Base-by-base conservation (phyloP, 2,113 vertebrate species). In the Scartelaos histophorus region DNA sequence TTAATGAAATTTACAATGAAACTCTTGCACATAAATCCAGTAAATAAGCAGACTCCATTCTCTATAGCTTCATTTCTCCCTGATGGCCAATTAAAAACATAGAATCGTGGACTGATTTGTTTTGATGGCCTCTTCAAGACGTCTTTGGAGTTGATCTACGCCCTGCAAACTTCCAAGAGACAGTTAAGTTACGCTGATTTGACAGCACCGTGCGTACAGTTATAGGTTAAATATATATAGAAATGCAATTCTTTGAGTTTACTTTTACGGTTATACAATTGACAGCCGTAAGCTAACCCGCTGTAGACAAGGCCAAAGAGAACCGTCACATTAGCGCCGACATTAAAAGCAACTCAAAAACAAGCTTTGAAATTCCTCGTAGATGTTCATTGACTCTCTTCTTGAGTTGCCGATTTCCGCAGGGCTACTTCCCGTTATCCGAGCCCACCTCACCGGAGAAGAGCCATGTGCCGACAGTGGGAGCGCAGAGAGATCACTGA, bases 361-460 rank as follows among this genome's bases (percentile, higher is more conserved):
- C 29, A 64, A n/a, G 34, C 61, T n/a, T 19, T 21, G 60, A 54
- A 66, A 54, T 45, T 35, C 74, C 67, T 71, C 73, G 13, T 84
- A 67, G 61, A 62, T 13, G 76, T 73, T 83, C 80, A 80, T 82
- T 82, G 79, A 82, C 86, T 85, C 66, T 78, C 71, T 76, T 89
- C 67, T 65, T 38, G 71, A 66, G 34, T 35, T 61, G 66, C 66
- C 74, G 71, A 72, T 61, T 75, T 73, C 75, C 68, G 17, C 67
- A 29, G 21, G n/a, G 6, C 43, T 19, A 1, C 13, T 7, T 10
- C 38, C 25, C 66, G 46, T 65, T 65, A 57, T 69, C 77, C 29
- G 61, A 73, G 64, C 61, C 49, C 67, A 72, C 17, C 46, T 74
- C 81, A 76, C 66, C 73, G 82, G 61, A 80, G 47, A 38, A 73